These are phyloP conservation scores for Spialia ferax DNA, from an alignment of 2,888 invertebrate genomes.

Conservation along the genomic window DNA sequence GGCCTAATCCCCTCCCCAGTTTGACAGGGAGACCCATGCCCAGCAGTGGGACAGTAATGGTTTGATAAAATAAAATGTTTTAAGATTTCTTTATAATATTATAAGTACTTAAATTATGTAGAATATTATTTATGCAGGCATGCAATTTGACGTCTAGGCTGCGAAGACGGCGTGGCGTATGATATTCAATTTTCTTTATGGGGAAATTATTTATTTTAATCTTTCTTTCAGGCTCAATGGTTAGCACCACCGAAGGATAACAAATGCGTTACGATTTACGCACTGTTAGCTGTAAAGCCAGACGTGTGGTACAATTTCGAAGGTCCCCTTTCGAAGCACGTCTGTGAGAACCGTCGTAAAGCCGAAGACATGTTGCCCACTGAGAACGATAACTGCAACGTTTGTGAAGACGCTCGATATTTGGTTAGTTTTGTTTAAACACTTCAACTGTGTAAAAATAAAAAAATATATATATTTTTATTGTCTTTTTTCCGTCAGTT, in stretches of 20 bases:
- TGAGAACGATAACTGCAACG: constrained; percentile 67
- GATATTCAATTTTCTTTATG: too few species aligned
- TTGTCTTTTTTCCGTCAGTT: constrained; percentile 51
- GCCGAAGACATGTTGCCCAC: constrained; percentile 74
- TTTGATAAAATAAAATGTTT: too few species aligned
- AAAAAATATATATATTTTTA: too few species aligned
- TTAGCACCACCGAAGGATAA: constrained; percentile 71
- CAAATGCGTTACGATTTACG: constrained; percentile 74
- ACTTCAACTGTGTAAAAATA: too few species aligned
- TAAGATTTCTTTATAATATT: too few species aligned
- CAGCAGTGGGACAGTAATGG: too few species aligned
- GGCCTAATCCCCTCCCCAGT: too few species aligned
- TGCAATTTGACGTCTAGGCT: too few species aligned
- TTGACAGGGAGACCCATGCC: too few species aligned
- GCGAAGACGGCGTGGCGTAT: too few species aligned
- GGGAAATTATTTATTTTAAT: not conserved
- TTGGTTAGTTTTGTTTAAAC: constrained; percentile 67
- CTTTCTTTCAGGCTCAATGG: constrained; percentile 64
- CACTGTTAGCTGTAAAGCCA: constrained; percentile 69
- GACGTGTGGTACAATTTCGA: constrained; percentile 77
- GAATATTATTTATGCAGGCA: too few species aligned
- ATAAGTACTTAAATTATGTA: too few species aligned
- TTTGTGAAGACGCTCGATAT: constrained; percentile 76
- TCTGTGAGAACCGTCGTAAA: constrained; percentile 75
- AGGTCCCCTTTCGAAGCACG: constrained; percentile 66